Evolutionary conservation across 2,113 vertebrate species (phyloP).

Genomic region (Mesitornis unicolor): DNA sequence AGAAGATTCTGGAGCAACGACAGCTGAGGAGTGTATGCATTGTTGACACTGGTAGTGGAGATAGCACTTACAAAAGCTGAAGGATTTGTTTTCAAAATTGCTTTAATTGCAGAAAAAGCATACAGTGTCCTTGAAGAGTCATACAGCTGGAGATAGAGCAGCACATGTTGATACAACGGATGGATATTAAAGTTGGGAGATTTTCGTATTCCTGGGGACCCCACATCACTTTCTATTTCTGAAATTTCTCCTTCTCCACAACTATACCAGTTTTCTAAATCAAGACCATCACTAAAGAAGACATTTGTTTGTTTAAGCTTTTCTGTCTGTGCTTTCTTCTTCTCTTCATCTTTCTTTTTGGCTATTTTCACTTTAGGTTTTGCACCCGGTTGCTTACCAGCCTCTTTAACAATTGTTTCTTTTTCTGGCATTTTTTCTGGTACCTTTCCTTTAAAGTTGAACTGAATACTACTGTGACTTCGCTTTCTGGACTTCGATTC

Average conservation of each 20-base stretch:
- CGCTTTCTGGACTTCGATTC: slow-evolving; percentile 84
- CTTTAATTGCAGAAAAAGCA: slow-evolving; percentile 90
- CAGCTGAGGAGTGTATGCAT: slow-evolving; percentile 94
- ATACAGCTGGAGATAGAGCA: slow-evolving; percentile 96
- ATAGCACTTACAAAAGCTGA: slow-evolving; percentile 94
- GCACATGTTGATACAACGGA: slow-evolving; percentile 93
- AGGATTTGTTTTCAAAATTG: slow-evolving; percentile 91
- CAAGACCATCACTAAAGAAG: slow-evolving; percentile 95
- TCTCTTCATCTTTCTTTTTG: slow-evolving; percentile 90
- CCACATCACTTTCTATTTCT: slow-evolving; percentile 94
- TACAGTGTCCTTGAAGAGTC: slow-evolving; percentile 95
- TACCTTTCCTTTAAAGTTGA: slow-evolving; percentile 90
- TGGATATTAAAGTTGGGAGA: slow-evolving; percentile 91
- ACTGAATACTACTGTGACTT: slow-evolving; percentile 94
- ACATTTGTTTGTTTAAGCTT: slow-evolving; percentile 86
- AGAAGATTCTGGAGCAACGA: slow-evolving; percentile 95
- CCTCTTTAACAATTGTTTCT: slow-evolving; percentile 81
- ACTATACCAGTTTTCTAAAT: slow-evolving; percentile 98
- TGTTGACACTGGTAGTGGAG: slow-evolving; percentile 96
- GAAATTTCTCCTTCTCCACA: slow-evolving; percentile 98
- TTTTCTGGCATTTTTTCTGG: slow-evolving; percentile 89
- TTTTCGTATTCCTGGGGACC: slow-evolving; percentile 84
- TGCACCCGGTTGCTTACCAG: slow-evolving; percentile 84
- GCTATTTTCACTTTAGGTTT: slow-evolving; percentile 94
- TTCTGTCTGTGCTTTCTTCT: slow-evolving; percentile 84